phyloP scores from a whole-genome alignment of 2,113 vertebrate species.

The Nyctibius bracteatus region DNA sequence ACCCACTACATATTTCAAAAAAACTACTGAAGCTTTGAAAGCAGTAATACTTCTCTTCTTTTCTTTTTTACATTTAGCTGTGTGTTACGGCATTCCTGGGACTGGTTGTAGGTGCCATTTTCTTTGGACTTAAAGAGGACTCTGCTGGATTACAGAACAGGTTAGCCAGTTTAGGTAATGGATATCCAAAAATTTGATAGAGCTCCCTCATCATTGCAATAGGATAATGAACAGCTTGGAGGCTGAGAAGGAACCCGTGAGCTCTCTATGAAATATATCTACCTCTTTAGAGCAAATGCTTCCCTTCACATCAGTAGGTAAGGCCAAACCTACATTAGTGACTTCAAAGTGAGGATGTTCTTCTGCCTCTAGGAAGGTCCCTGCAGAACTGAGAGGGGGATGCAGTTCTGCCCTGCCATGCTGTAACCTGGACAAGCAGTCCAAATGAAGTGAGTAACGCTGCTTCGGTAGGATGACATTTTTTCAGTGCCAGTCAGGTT shows the following conservation, averaged over 20 bases:
- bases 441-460: neutral
- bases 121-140: slow-evolving; percentile 75
- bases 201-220: neutral
- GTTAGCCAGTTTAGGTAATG: slow-evolving; percentile 60
- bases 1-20: neutral
- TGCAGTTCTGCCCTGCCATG: neutral
- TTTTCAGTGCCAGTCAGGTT: neutral
- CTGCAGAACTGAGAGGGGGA: neutral
- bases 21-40: neutral
- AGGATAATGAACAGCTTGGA: neutral
- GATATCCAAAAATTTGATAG: neutral
- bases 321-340: neutral
- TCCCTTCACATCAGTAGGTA: neutral
- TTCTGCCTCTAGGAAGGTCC: neutral
- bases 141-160: slow-evolving; percentile 85
- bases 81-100: slow-evolving; percentile 78
- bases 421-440: neutral
- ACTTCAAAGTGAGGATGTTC: neutral
- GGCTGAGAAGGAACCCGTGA: neutral
- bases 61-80: slow-evolving; percentile 65
- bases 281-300: neutral
- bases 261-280: neutral
- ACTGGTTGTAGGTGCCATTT: slow-evolving; percentile 84
- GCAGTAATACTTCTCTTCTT: neutral
- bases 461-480: neutral